Conservation (phyloP, 2,797 vertebrate genomes). For the Crenuchus spilurus region DNA sequence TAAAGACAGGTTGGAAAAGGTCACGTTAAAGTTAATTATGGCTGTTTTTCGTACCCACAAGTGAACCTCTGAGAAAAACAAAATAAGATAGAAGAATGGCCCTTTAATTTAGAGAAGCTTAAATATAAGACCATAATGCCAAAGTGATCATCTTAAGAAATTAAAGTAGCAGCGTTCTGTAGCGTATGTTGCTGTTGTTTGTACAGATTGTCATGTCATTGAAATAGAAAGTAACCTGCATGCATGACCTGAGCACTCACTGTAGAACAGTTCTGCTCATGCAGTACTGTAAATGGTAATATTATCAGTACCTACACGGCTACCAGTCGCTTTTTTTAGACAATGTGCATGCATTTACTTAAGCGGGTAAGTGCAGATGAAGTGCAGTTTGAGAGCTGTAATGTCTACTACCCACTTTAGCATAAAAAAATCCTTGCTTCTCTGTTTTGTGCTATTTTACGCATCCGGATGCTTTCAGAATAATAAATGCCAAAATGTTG, state of each 20-base stretch:
- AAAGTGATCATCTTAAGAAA: neutral
- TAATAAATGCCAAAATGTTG: neutral
- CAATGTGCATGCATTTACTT: slow-evolving; percentile 17
- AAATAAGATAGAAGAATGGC: neutral
- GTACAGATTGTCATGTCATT: neutral
- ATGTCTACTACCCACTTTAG: slow-evolving; percentile 2
- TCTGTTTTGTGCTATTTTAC: neutral
- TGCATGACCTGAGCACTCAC: neutral
- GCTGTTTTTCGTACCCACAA: neutral
- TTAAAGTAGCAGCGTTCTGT: too few relatives aligned
- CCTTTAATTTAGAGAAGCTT: neutral
- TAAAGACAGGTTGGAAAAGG: too few relatives aligned
- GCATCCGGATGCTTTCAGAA: neutral
- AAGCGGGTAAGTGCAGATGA: slow-evolving; percentile 12
- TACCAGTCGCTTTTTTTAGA: neutral
- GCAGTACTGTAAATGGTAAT: neutral
- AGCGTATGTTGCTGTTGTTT: neutral
- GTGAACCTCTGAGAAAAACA: too few relatives aligned
- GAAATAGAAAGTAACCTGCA: neutral
- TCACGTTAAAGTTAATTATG: neutral
- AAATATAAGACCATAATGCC: neutral
- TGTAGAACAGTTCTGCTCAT: neutral
- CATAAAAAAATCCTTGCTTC: neutral
- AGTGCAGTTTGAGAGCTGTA: slow-evolving; percentile 15
- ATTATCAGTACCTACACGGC: neutral